phyloP scores from a whole-genome alignment of 1,140 invertebrate genomes.

The Leptoteleia sp. region DNA sequence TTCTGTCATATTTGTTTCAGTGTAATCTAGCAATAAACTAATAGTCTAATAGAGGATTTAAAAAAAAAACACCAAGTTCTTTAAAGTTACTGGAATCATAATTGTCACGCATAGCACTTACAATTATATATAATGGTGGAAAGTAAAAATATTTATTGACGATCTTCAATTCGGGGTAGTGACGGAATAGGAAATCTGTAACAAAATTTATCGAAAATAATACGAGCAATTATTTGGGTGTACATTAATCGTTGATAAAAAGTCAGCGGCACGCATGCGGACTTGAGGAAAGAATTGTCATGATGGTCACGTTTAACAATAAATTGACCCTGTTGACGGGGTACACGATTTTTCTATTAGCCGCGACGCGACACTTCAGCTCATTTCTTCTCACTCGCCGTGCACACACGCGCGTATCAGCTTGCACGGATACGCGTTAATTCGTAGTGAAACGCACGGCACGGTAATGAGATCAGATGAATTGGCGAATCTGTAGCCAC shows the following conservation, averaged over 20 bases:
- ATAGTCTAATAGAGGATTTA: no score
- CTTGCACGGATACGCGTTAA: slow-evolving; percentile 31
- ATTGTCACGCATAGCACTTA: no score
- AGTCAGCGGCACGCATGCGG: slow-evolving; percentile 31
- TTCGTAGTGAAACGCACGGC: slow-evolving; percentile 55
- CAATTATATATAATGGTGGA: no score
- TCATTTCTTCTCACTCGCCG: slow-evolving; percentile 39
- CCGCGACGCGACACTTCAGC: slow-evolving; percentile 41
- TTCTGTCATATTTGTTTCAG: no score
- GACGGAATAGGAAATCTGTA: no score
- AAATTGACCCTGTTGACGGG: slow-evolving; percentile 72
- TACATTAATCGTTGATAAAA: slow-evolving; percentile 49
- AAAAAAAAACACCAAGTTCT: no score
- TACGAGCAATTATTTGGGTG: no score
- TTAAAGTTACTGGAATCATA: no score
- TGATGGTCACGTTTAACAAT: slow-evolving; percentile 72
- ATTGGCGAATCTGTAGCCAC: slow-evolving; percentile 67
- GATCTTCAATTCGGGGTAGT: no score
- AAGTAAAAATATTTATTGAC: no score
- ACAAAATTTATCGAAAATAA: no score
- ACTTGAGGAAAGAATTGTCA: slow-evolving; percentile 31
- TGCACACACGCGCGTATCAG: slow-evolving; percentile 11
- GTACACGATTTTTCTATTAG: slow-evolving; percentile 78
- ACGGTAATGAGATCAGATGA: slow-evolving; percentile 70
- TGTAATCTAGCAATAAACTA: no score